Evolutionary conservation across 2,888 invertebrate genomes (phyloP), one percentile per base, ranked within the genome.

Genomic region (Hoplodrina blanda): DNA sequence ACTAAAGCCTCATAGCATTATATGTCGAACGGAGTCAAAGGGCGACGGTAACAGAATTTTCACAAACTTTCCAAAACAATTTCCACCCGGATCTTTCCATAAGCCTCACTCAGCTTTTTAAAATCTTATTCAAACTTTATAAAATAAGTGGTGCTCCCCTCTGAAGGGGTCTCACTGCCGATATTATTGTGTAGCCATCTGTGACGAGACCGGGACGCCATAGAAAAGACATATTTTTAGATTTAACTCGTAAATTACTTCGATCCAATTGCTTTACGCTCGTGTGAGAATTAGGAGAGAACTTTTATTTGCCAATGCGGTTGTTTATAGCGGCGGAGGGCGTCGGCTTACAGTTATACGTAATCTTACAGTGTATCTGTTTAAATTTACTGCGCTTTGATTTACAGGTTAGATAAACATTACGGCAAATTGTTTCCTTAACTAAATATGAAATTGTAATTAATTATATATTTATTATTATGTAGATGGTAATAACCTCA

Each of bases 101-200:
- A 93, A 93, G 89, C 89, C 88, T 88, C 88, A 84, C 89, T 89
- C 89, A 89, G 91, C 92, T 93, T 94, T 95, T 95, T 93, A 94
- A 95, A 95, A 94, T 95, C 95, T 95, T 95, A 95, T 95, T 96
- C 92, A 95, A 95, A 95, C 94, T 95, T 95, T 95, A 93, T 94
- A 95, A 92, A 94, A 93, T 94, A 93, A 94, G 93, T 92, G 92
- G 89, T 80, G 90, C 87, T 88, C 93, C 94, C 94, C 91, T 93
- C 88, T 78, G 86, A 85, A 91, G 91, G 94, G 93, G 88, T 88
- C 91, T 88, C 79, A 76, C 85, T 86, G 88, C 86, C 85, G 91
- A 91, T 93, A 93, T 93, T 95, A 95, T 95, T 95, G 95, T 94
- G 95, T 90, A 94, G 93, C 95, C 95, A 95, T 95, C 95, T 96